A percentile compares a stretch with the other conserved stretches of the same genome.
phyloP scores from a whole-genome alignment of 2,113 vertebrate species.

The Semnornis frantzii region DNA sequence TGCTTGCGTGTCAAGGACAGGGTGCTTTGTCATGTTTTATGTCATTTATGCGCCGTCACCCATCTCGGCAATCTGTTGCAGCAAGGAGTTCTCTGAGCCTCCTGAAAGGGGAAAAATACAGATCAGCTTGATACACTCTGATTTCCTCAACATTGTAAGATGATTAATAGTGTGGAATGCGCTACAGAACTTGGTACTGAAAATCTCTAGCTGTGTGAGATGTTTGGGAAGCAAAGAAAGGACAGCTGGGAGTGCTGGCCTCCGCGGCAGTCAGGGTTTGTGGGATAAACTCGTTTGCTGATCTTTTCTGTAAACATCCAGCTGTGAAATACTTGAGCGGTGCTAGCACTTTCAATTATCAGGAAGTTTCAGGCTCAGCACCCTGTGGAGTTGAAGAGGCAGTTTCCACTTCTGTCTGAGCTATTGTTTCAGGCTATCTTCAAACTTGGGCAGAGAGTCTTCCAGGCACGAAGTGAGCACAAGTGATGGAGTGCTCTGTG shows the following conservation, averaged over 20 bases:
- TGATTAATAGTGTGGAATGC: constrained; percentile 52
- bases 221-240: constrained; percentile 23
- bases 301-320: constrained; percentile 55
- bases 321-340: constrained; percentile 54
- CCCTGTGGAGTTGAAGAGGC: constrained; percentile 46
- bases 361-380: constrained; percentile 55
- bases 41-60: neutral
- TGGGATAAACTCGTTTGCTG: neutral
- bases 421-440: constrained; percentile 55
- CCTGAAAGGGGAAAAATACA: constrained; percentile 18
- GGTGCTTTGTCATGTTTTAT: constrained; percentile 36
- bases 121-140: neutral
- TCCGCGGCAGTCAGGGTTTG: neutral
- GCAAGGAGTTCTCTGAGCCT: neutral
- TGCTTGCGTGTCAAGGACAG: neutral
- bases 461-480: neutral
- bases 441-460: constrained; percentile 15
- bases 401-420: constrained; percentile 32
- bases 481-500: neutral
- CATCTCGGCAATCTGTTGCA: constrained; percentile 38
- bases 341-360: constrained; percentile 51
- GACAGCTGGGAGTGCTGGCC: constrained; percentile 50
- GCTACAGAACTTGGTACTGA: constrained; percentile 13
- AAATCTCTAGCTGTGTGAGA: constrained; percentile 27
- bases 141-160: neutral